Evolutionary conservation across 2,888 invertebrate species (phyloP), one percentile per base, ranked within the genome.

Genomic region (Isoperla grammatica): DNA sequence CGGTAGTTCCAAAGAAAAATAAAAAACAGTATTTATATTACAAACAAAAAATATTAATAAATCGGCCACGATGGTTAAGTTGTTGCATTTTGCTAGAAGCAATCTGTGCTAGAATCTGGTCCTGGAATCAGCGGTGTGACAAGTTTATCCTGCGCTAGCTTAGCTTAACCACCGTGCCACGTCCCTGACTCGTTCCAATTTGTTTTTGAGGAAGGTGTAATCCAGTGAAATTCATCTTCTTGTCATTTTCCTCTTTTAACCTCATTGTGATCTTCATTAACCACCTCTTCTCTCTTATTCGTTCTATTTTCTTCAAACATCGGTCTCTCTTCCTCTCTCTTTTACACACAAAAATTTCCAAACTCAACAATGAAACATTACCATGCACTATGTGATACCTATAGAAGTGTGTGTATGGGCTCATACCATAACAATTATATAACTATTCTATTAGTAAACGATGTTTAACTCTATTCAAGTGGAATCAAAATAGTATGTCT

Each of bases 121-220:
- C 17, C 13, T 15, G 19, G 12, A 17, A 45, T 50, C 39, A 37
- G 17, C 53, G 20, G 20, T 37, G 20, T 37, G 53, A 53, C 53
- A 53, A n/a, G 8, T 53, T 53, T 22, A 39, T 39, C 39, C 53
- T 19, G 15, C 37, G 19, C 15, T n/a, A 37, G 53, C 53, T 53
- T 53, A 39, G 20, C 53, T 37, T 37, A 53, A 53, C 53, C 37
- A 37, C 39, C n/a, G 19, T 17, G 53, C 37, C 53, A 39, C 39
- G 53, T 53, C 9, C 53, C 20, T 37, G 37, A 53, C 15, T 53
- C 39, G 53, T 39, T 53, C 37, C 53, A 53, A 53, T 53, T 53
- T 53, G 53, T 53, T 53, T 53, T 53, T 53, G 53, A 37, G 53
- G 13, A 53, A 17, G 19, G 35, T 37, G 19, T 53, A 53, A 53